Conservation (phyloP, 2,113 vertebrate species). For the Tupaia chinensis region DNA sequence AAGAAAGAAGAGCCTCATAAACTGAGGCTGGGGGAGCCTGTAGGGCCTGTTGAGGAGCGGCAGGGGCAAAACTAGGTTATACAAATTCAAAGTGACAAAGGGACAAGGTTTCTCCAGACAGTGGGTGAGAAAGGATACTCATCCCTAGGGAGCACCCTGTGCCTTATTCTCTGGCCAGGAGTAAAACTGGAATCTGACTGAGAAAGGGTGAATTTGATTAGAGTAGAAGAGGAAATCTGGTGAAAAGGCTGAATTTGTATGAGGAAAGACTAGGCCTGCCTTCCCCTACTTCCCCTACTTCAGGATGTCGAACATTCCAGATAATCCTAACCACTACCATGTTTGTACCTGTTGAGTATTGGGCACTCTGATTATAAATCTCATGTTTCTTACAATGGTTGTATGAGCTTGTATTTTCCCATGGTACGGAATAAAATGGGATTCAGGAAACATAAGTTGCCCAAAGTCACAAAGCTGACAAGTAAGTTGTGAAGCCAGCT, state of each 20-base stretch:
- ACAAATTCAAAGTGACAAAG: not conserved
- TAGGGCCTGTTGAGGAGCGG: not conserved
- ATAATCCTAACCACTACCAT: not conserved
- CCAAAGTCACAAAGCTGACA: conserved; percentile 3
- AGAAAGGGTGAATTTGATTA: not conserved
- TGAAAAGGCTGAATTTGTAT: not conserved
- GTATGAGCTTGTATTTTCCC: conserved; percentile 28
- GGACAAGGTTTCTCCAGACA: not conserved
- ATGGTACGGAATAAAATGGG: conserved; percentile 23
- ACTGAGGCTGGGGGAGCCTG: not conserved
- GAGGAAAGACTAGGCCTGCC: not conserved
- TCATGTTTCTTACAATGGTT: conserved; percentile 4
- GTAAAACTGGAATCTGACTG: conserved; percentile 8
- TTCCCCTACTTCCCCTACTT: not conserved
- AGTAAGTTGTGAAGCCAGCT: conserved; percentile 8
- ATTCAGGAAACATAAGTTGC: not conserved
- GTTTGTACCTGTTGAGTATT: not conserved
- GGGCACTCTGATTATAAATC: not conserved
- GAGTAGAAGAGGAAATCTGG: conserved; percentile 26
- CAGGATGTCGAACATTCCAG: not conserved
- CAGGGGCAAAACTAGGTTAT: not conserved
- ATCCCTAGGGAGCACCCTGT: not conserved
- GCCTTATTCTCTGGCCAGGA: conserved; percentile 5
- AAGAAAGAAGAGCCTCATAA: not conserved
- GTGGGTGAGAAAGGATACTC: not conserved